Percentiles rank a stretch among this genome's conserved stretches.
Evolutionary conservation across 2,797 vertebrate species (phyloP).

Genomic region (Cygnus olor): DNA sequence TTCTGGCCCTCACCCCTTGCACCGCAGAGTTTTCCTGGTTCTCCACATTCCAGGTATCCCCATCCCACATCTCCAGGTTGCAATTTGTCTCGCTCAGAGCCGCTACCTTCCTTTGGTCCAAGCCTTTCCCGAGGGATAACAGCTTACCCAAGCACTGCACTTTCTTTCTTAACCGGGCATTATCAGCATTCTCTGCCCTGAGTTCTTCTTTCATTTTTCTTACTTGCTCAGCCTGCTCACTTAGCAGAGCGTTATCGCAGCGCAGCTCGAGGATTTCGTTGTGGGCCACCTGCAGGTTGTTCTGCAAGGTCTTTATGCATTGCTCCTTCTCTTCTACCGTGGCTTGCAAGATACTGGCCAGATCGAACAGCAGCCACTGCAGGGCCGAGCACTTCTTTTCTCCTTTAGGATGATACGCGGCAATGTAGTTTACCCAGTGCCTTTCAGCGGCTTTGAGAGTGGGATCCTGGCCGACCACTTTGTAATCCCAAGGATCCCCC

Average conservation of each 20-base stretch:
- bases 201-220: not conserved
- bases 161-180: not conserved
- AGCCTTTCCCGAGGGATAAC: not conserved
- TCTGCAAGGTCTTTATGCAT: not conserved
- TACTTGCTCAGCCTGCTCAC: not conserved
- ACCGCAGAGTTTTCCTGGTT: rapidly evolving
- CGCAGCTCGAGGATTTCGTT: not conserved
- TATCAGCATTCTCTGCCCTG: not conserved
- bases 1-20: rapidly evolving
- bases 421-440: not conserved
- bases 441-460: not conserved
- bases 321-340: not conserved
- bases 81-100: not conserved
- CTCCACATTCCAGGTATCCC: not conserved
- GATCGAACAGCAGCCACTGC: slow-evolving; percentile 4
- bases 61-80: not conserved
- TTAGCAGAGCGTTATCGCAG: not conserved
- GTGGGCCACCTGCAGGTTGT: not conserved
- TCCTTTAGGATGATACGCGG: not conserved
- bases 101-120: not conserved
- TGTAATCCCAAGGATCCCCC: not conserved
- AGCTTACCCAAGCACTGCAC: not conserved
- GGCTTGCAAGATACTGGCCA: not conserved
- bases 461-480: not conserved
- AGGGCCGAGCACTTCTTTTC: slow-evolving; percentile 37